Evolutionary conservation across 92 coral and sea anemone species (phyloP), one percentile per base, ranked within the genome.

Genomic region (Plumapathes pennacea): DNA sequence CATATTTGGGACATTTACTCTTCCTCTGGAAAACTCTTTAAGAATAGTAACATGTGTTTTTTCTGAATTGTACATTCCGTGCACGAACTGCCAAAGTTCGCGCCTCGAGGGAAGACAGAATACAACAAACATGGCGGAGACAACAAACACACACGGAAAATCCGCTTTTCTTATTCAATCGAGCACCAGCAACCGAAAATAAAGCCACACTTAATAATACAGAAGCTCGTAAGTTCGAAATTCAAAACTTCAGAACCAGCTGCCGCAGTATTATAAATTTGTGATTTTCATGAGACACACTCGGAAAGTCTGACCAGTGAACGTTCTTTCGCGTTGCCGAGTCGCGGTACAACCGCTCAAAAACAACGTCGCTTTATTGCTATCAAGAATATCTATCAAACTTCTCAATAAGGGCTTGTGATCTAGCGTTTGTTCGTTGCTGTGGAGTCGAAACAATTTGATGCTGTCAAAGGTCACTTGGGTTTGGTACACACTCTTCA

Each of bases 381-480:
- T 54, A 27, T 19, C 32, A 12, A 24, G 4, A 32, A 31, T 30
- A 10, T 8, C 26, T 14, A 21, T 65, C 1, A 36, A 50, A 25
- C 29, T 19, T 23, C 13, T 12, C 14, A 19, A 10, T 33, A 29
- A 13, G 10, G 29, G 3, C 57, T 33, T 26, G 0, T 25, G 10
- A 24, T 25, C 10, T 13, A 66, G 44, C 48, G 54, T 39, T 37
- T 40, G 46, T 54, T 68, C 38, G 79, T 45, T 57, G 43, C 38
- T 44, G 57, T 55, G 25, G 73, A 26, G 55, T 62, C 39, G 32
- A 74, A 60, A 46, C 60, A 60, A 75, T 75, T 68, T 61, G 57
- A 44, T 30, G 52, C 83, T 82, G 89, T 82, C 89, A 82, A 82
- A 82, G 89, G 89, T 82, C 89, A 82, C 71, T 58, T 41, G 50